Base-by-base conservation (phyloP, 2,888 invertebrate genomes). In the Diogma glabrata region DNA sequence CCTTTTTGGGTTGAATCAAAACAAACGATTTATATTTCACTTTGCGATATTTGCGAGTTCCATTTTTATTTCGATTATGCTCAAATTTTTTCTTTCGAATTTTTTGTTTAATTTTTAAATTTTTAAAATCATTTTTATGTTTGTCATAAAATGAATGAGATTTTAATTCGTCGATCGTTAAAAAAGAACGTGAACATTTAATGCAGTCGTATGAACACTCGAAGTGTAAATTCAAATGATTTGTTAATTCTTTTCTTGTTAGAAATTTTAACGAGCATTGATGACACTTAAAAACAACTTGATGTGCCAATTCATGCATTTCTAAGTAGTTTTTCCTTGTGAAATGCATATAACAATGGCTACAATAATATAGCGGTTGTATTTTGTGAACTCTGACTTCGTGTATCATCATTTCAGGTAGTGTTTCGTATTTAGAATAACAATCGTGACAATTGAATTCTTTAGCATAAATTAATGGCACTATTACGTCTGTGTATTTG, bases 291-390 rank as follows among this genome's bases (percentile, higher is more conserved):
- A 43, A 43, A 22, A 22, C 20, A 14, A 23, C 22, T 12, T 23
- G 43, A 43, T 43, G 43, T 12, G 43, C 43, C 23, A 43, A 22
- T 22, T 43, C 43, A 43, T 43, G 43, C 43, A 43, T 43, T 43
- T 43, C 43, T 3, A 43, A 23, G 23, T 43, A 43, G 23, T 43
- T 43, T 43, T 22, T 43, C n/a, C 43, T 20, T 14, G 43, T 43
- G 14, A 43, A 43, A 22, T 43, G 20, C 8, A 23, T 43, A 22
- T 43, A 43, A 3, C 43, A 43, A 22, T 43, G 22, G 14, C 23
- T 14, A 10, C 43, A 43, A 2, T 20, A 22, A 22, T 22, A 43
- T 23, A 43, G 20, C 9, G 43, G 43, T 22, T n/a, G n/a, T 43
- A 43, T 4, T 14, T 22, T 20, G 16, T 43, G 43, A 6, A 22